Conservation (phyloP, 2,113 vertebrate genomes). For the Miniopterus natalensis region DNA sequence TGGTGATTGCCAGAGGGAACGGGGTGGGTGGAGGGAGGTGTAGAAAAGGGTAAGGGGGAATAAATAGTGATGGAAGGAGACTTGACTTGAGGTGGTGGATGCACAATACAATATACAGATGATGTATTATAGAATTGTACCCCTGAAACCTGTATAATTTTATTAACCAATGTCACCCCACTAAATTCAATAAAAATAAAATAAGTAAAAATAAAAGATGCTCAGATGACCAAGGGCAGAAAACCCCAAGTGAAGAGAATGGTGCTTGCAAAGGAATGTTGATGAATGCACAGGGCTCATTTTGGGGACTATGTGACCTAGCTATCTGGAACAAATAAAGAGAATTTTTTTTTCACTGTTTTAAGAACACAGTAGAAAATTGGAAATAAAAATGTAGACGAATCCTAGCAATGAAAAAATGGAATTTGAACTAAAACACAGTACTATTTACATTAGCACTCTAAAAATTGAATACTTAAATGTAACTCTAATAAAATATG, state of each 20-base stretch:
- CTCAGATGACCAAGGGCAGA: not conserved
- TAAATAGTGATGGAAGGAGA: too few relatives aligned
- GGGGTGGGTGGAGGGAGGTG: too few relatives aligned
- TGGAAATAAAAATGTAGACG: slow-evolving; percentile 18
- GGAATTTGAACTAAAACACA: not conserved
- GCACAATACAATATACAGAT: too few relatives aligned
- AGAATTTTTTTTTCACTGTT: not conserved
- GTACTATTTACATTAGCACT: not conserved
- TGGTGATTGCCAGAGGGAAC: not conserved
- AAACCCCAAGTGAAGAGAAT: not conserved
- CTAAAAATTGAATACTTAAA: not conserved
- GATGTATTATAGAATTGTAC: too few relatives aligned
- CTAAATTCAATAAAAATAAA: too few relatives aligned
- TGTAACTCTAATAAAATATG: not conserved
- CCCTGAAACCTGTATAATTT: too few relatives aligned
- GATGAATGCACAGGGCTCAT: not conserved
- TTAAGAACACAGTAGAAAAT: slow-evolving; percentile 14
- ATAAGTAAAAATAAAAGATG: not conserved
- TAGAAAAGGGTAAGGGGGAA: not conserved
- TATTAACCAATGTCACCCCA: too few relatives aligned
- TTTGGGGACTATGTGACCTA: not conserved
- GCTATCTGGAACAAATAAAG: not conserved
- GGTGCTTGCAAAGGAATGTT: not conserved
- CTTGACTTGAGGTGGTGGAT: too few relatives aligned
- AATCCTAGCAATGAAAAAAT: not conserved